Base-by-base conservation (phyloP, 2,797 vertebrate species). In the Rhabdophis nuchalis region DNA sequence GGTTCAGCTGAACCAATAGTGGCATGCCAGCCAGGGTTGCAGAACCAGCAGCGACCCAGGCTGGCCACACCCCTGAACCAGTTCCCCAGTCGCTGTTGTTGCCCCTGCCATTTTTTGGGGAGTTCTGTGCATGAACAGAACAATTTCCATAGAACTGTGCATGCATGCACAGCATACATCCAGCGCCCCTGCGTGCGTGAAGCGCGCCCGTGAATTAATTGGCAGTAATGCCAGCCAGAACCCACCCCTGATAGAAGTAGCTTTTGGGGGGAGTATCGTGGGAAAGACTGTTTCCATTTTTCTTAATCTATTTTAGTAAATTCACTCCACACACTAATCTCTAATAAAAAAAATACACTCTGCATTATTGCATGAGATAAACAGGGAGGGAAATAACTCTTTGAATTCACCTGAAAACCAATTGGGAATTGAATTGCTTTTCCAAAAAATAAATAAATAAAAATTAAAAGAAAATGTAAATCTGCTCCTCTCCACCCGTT, bases 321-420 rank as follows among this genome's bases (percentile, higher is more conserved):
- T 89, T 86, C 77, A 86, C 50, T 52, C 20, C 20, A 41, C 12
- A 25, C 53, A 20, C 92, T 88, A 82, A 88, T 61, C 91, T 8
- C 52, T 61, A 60, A 87, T 77, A 86, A 2, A 2, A 88, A 68
- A 91, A 50, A 50, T 50, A 50, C 7, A 50, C 5, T 36, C 25
- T 46, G 18, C 85, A 46, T 61, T 27, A 36, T 32, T 93, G 8
- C 32, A 88, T 93, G 72, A 93, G 25, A 53, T 16, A 92, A 90
- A 90, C 50, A 61, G 87, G 32, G 58, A 85, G 25, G 53, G 20
- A 85, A 94, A 93, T 0, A 23, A 18, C 29, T 32, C 20, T 77
- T 93, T 89, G 82, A 92, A 93, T 93, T 92, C 64, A 86, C 14
- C 77, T 46, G 56, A 86, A 94, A 13, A 56, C 5, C 86, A 77